Conservation (phyloP, 2,797 vertebrate species). For the Dallia pectoralis region DNA sequence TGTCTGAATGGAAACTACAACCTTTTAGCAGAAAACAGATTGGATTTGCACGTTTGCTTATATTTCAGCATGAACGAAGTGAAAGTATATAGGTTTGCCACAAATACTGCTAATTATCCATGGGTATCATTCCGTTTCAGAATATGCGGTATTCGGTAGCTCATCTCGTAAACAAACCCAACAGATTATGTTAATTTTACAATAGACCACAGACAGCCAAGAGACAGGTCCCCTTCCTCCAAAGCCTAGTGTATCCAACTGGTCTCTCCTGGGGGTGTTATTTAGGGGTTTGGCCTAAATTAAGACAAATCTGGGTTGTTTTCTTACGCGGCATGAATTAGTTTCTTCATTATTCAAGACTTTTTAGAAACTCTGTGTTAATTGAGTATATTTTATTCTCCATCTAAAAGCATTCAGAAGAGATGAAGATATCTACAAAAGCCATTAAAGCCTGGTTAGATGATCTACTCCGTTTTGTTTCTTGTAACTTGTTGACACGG, state of each 20-base stretch:
- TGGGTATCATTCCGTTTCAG: too few species aligned
- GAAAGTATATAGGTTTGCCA: too few species aligned
- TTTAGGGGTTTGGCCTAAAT: constrained; percentile 39
- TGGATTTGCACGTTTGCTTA: too few species aligned
- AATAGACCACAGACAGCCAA: too few species aligned
- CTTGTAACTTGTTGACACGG: constrained; percentile 52
- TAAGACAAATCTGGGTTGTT: constrained; percentile 57
- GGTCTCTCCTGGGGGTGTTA: constrained; percentile 41
- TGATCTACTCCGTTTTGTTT: constrained; percentile 58
- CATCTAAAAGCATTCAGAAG: constrained; percentile 47
- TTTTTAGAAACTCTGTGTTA: constrained; percentile 45
- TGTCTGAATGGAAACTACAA: too few species aligned
- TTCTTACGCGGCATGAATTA: constrained; percentile 48
- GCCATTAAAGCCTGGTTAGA: constrained; percentile 43
- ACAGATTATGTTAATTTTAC: too few species aligned
- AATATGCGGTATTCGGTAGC: too few species aligned
- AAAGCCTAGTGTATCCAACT: constrained; percentile 35
- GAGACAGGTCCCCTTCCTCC: too few species aligned
- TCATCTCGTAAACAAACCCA: too few species aligned
- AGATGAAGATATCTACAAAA: constrained; percentile 46
- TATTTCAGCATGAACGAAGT: too few species aligned
- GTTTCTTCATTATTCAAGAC: constrained; percentile 49
- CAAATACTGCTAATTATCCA: too few species aligned
- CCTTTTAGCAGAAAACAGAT: too few species aligned
- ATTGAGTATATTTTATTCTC: constrained; percentile 47